Evolutionary conservation across 2,113 vertebrate species (phyloP).

Genomic region (Eolophus roseicapilla): DNA sequence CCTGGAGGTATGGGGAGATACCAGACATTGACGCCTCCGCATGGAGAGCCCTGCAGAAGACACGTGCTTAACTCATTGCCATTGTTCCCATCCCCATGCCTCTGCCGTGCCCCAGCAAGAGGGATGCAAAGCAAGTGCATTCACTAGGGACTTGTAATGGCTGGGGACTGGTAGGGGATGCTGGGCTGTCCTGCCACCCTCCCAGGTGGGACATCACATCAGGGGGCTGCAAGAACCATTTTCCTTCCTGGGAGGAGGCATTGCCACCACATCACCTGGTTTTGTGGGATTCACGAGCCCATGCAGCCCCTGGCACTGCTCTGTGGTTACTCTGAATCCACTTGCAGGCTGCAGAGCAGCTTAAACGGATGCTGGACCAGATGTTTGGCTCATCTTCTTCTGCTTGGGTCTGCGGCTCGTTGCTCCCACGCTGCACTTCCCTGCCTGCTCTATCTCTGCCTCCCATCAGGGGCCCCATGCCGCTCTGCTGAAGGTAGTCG

Average conservation of each 20-base stretch:
- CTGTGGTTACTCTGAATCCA: background rate
- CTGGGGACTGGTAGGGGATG: background rate
- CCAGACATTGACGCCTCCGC: background rate
- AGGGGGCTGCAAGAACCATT: background rate
- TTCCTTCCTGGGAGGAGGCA: background rate
- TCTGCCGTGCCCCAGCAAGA: background rate
- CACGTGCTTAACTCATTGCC: too few species aligned
- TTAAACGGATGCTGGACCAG: background rate
- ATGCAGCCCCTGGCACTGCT: background rate
- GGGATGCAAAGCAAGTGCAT: background rate
- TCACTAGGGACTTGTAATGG: background rate
- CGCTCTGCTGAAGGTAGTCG: rapidly evolving
- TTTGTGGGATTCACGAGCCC: background rate
- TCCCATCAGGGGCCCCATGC: background rate
- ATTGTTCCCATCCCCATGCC: background rate
- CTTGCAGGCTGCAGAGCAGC: background rate
- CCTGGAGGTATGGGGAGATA: background rate
- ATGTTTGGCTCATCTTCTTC: background rate
- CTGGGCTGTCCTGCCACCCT: background rate
- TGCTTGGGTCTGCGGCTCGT: background rate
- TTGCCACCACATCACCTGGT: background rate
- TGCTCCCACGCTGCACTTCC: background rate
- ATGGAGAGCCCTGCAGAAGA: background rate
- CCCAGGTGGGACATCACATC: background rate
- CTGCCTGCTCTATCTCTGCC: background rate